Base-by-base conservation (phyloP, 2,888 invertebrate species). In the Agonopterix alstromeriana region DNA sequence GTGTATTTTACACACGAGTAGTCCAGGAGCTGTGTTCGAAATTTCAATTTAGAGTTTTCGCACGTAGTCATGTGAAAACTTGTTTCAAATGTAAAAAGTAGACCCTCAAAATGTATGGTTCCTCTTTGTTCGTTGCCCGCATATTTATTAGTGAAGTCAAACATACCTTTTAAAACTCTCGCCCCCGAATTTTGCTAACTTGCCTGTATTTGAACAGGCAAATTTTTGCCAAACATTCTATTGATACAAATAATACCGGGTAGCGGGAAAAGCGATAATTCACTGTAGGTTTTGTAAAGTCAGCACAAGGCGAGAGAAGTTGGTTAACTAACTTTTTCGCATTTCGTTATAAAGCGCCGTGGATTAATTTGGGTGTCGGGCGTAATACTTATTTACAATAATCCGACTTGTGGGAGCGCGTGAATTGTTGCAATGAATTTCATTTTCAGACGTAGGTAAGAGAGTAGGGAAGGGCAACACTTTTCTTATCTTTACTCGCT, bases 341-440 rank as follows among this genome's bases (percentile, higher is more conserved):
- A 73, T 80, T 83, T 79, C 77, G 76, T 75, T 82, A 80, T 82
- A 52, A 83, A 83, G 73, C 65, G 60, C 56, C 66, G 67, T 58
- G 81, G 79, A 84, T 86, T 86, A 88, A 87, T 86, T 75, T 66
- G 73, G 79, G 77, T 73, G 80, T 74, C 69, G 77, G 65, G 65
- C 67, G 74, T 78, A 75, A 85, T 82, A 82, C 85, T 87, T 86
- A 88, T 88, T 88, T 86, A 88, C 84, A 85, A 86, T 86, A 84
- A 86, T 84, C 85, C 79, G 72, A 79, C 76, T 81, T 85, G 81
- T 73, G 83, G 81, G 75, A 65, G 67, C 61, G 73, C 73, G 65
- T 70, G 81, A 80, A 82, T 83, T 84, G 82, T 82, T 77, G 64
- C 74, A 80, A 82, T 83, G 80, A 75, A 82, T 84, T 82, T 77